These are phyloP conservation scores for Malurus leucopterus DNA, from an alignment of 2,797 vertebrate genomes.

Conservation along the genomic window DNA sequence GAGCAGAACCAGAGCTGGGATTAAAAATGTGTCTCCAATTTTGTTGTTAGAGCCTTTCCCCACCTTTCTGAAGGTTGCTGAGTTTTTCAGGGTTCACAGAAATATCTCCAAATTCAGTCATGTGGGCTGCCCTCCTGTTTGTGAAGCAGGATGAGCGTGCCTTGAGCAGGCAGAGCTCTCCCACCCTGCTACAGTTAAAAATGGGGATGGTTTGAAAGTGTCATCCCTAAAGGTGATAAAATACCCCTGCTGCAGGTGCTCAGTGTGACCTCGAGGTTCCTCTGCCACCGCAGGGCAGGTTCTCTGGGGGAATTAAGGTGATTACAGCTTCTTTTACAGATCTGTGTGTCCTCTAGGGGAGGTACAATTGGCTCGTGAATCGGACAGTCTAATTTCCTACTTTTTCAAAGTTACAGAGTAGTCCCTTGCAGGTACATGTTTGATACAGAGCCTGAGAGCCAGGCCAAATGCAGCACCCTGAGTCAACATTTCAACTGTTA, in stretches of 20 bases:
- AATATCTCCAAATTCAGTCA: not conserved
- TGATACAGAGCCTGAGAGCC: not conserved
- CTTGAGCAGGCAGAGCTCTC: not conserved
- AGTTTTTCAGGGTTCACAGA: not conserved
- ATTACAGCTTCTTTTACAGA: not conserved
- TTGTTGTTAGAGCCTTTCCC: not conserved
- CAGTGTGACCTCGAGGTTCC: fast-evolving
- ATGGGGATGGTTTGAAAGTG: not conserved
- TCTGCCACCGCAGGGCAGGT: not conserved
- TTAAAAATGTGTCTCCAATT: not conserved
- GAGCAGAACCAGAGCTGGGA: not conserved
- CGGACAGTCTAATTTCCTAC: not conserved
- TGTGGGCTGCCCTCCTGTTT: not conserved
- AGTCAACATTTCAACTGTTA: not conserved
- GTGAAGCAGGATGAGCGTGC: not conserved
- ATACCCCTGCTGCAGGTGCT: fast-evolving
- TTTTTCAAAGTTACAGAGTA: not conserved
- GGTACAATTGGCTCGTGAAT: not conserved
- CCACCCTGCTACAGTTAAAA: not conserved
- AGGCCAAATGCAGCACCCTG: not conserved
- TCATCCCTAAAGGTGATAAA: not conserved
- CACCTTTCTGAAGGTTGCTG: not conserved
- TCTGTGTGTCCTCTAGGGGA: fast-evolving
- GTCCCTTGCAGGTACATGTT: not conserved
- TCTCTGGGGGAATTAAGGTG: not conserved